A percentile compares a stretch with the other conserved stretches of the same genome.
Evolutionary conservation across 2,888 invertebrate species (phyloP).

Genomic region (Gisinianus flammeolus): DNA sequence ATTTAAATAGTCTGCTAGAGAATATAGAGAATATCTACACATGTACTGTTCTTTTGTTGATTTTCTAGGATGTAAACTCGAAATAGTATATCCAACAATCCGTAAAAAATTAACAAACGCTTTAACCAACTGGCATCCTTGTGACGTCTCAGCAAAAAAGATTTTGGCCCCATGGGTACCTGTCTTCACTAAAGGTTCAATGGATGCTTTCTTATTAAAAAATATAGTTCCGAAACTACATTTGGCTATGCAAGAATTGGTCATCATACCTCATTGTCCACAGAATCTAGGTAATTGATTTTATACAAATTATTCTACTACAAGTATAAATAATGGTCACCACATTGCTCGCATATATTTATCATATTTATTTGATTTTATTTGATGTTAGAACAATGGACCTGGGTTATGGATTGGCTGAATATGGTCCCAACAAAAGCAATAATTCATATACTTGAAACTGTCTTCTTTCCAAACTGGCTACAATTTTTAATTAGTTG

Average conservation of each 20-base stretch:
- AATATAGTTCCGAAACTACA: conserved; percentile 90
- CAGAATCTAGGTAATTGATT: conserved; percentile 69
- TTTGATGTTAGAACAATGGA: conserved; percentile 89
- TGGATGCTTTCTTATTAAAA: conserved; percentile 81
- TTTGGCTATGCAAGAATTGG: conserved; percentile 68
- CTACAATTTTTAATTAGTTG: conserved; percentile 72
- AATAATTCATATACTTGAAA: conserved; percentile 81
- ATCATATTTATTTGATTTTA: too few relatives aligned
- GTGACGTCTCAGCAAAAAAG: conserved; percentile 88
- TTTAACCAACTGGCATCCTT: conserved; percentile 92
- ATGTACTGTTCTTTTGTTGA: neutral
- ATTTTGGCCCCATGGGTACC: conserved; percentile 90
- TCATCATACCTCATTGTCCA: conserved; percentile 73
- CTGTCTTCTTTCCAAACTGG: conserved; percentile 93
- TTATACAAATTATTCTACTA: neutral
- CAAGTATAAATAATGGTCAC: neutral
- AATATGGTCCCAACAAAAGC: conserved; percentile 79
- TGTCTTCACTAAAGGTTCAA: conserved; percentile 76
- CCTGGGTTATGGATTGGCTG: conserved; percentile 94
- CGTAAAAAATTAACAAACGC: conserved; percentile 89
- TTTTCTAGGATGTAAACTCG: conserved; percentile 64
- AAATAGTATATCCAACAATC: conserved; percentile 83
- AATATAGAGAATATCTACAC: neutral
- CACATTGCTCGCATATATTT: too few relatives aligned
- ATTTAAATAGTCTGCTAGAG: neutral